phyloP scores from a whole-genome alignment of 2,888 invertebrate genomes.

The Stenolophus ochropezus region DNA sequence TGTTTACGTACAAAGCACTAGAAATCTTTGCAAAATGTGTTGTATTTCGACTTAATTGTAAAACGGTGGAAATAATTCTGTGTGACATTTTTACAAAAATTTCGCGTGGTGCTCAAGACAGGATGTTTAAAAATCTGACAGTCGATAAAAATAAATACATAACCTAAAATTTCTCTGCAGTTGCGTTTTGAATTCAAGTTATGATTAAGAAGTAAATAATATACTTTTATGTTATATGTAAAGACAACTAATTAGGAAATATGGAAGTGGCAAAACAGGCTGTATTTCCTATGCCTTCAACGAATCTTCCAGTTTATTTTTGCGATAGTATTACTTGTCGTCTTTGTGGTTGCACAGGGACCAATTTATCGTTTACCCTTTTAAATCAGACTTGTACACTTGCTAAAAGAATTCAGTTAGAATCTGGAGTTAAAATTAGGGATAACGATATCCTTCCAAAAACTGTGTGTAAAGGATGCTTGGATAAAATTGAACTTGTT shows the following conservation, averaged over 20 bases:
- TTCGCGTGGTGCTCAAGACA: not conserved
- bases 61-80: constrained; percentile 16
- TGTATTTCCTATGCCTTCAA: not conserved
- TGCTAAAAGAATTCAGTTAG: constrained; percentile 12
- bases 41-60: constrained; percentile 43
- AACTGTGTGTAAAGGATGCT: constrained; percentile 30
- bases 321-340: constrained; percentile 40
- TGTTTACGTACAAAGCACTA: not conserved
- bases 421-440: constrained; percentile 8
- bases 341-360: constrained; percentile 27
- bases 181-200: not conserved
- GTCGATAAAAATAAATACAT: not conserved
- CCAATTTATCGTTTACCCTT: constrained; percentile 8
- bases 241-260: too few relatives aligned
- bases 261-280: not conserved
- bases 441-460: constrained; percentile 12
- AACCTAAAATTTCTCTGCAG: not conserved
- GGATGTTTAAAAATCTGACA: not conserved
- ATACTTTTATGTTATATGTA: too few relatives aligned
- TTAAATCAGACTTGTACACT: not conserved
- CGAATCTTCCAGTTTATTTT: constrained; percentile 22
- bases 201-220: not conserved
- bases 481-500: constrained; percentile 21
- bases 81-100: constrained; percentile 45
- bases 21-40: constrained; percentile 30